These are phyloP conservation scores for Lasioglossum figueresi DNA, from an alignment of 2,888 invertebrate genomes.

Conservation along the genomic window DNA sequence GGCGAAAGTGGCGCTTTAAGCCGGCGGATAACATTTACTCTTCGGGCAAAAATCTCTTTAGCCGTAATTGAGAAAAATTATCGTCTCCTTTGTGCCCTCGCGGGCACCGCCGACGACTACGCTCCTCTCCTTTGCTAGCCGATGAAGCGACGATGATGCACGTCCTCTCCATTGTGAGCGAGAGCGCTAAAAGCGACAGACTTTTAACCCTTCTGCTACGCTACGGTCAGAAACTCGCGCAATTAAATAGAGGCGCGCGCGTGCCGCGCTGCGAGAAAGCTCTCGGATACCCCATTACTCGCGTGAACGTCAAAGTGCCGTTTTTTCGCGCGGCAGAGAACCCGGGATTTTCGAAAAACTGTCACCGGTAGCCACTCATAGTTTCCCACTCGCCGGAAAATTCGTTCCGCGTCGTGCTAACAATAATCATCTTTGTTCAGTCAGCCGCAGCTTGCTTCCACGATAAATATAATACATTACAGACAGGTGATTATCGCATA, in stretches of 20 bases:
- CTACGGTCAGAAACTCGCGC: constrained; percentile 15
- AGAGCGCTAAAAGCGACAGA: constrained; percentile 16
- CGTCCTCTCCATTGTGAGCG: background rate
- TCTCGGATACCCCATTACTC: background rate
- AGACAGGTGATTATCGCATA: too few relatives aligned
- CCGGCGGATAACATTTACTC: constrained; percentile 54
- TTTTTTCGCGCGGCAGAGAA: background rate
- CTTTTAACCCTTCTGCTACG: constrained; percentile 26
- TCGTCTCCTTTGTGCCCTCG: constrained; percentile 39
- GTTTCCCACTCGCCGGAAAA: background rate
- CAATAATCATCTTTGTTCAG: too few relatives aligned
- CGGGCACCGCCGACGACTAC: background rate
- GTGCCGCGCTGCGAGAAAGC: background rate
- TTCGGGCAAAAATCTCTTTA: constrained; percentile 51
- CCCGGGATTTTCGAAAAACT: background rate
- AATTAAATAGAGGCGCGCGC: constrained; percentile 4
- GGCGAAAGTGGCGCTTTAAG: constrained; percentile 46
- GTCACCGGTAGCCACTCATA: background rate
- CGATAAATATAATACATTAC: too few relatives aligned
- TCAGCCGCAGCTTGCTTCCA: too few relatives aligned
- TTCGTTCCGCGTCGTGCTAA: background rate
- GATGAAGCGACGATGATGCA: constrained; percentile 2
- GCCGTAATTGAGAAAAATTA: constrained; percentile 56
- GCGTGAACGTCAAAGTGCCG: background rate
- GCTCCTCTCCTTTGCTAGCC: constrained; percentile 3